Conservation (phyloP, 64 coral and sea anemone species). For the Pocillopora verrucosa region DNA sequence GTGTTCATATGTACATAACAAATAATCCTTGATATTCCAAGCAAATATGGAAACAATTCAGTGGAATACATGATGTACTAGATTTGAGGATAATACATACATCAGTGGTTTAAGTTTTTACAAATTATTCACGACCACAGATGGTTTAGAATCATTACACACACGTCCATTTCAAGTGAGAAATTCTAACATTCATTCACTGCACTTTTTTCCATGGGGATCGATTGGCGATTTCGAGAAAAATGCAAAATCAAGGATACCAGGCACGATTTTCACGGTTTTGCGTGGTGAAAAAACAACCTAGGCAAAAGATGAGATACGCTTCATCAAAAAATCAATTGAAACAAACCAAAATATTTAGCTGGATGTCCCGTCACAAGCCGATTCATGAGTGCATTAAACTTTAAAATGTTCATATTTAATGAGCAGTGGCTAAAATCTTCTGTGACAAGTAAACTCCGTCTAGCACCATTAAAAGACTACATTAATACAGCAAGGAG, state of each 20-base stretch:
- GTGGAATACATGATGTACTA: too few species aligned
- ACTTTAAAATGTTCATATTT: conserved; percentile 99
- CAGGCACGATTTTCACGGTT: not conserved
- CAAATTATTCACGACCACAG: too few species aligned
- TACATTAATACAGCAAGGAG: not conserved
- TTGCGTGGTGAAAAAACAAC: not conserved
- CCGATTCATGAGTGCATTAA: conserved; percentile 77
- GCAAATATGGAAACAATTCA: too few species aligned
- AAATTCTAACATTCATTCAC: too few species aligned
- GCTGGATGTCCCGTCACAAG: conserved; percentile 36
- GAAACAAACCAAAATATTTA: conserved; percentile 35
- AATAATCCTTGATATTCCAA: too few species aligned
- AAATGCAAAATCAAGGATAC: not conserved
- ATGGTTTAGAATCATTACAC: too few species aligned
- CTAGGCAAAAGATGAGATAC: conserved; percentile 1
- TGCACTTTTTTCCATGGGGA: not conserved
- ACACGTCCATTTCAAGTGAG: too few species aligned
- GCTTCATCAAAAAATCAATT: conserved; percentile 41
- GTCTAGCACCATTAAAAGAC: conserved; percentile 11
- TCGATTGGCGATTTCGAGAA: not conserved
- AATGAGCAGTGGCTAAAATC: conserved; percentile 85
- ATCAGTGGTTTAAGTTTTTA: too few species aligned
- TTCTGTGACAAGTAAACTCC: conserved; percentile 67
- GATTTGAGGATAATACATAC: too few species aligned
- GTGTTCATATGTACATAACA: too few species aligned